phyloP scores from a whole-genome alignment of 30 jellyfish, hydroid and myxozoan species.

The Sanderia malayensis region DNA sequence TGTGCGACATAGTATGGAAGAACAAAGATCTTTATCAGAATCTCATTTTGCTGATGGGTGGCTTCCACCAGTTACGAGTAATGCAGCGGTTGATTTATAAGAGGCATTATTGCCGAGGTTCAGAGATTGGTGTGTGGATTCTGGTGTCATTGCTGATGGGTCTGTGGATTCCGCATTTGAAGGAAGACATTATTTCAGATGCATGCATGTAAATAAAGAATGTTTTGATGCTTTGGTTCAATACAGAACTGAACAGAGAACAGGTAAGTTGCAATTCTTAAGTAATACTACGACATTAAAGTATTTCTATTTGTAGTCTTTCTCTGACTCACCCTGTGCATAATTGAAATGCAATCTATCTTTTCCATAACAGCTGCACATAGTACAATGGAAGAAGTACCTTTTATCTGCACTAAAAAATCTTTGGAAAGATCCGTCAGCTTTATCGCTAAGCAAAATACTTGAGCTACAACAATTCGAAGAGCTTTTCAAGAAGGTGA shows the following conservation, averaged over 20 bases:
- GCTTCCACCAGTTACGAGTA: conserved; percentile 1
- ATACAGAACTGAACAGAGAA: not conserved
- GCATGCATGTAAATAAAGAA: not conserved
- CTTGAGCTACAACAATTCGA: not conserved
- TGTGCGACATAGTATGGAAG: conserved; percentile 1
- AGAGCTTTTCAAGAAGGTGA: conserved; percentile 1
- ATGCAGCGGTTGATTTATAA: not conserved
- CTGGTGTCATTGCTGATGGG: conserved; percentile 1
- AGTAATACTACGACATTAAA: not conserved
- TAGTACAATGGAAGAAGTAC: not conserved
- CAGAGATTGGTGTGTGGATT: not conserved
- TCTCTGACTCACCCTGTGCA: conserved; percentile 3
- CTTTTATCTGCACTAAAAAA: not conserved
- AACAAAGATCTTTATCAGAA: not conserved
- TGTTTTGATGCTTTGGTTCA: not conserved
- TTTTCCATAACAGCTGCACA: not conserved
- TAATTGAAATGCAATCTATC: not conserved
- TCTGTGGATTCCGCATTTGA: not conserved
- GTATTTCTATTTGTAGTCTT: not conserved
- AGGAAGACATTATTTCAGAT: not conserved
- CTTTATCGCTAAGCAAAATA: not conserved
- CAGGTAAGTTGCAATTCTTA: conserved; percentile 1
- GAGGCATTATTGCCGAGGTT: not conserved
- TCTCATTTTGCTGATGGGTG: not conserved
- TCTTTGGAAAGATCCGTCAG: not conserved